Base-by-base conservation (phyloP, 2,797 vertebrate species). In the Hylomyscus alleni region DNA sequence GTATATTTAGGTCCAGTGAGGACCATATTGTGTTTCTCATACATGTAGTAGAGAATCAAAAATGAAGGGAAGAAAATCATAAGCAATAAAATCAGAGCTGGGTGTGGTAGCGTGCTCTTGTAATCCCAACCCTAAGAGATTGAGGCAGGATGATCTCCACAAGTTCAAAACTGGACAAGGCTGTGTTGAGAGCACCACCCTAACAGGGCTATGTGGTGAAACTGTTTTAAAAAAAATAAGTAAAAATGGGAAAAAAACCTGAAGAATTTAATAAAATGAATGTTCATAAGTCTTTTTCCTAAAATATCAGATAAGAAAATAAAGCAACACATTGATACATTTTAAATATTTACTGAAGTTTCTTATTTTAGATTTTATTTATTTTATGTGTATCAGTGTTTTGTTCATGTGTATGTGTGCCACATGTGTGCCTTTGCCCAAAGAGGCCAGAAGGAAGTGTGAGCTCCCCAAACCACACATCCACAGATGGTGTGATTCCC, bases 11-110 rank as follows among this genome's bases (percentile, higher is more conserved):
- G 11, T 40, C 31, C 9, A 52, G 31, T 37, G 44, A 24, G 86
- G 90, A 89, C 91, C 6, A 52, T 34, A 81, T 76, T 82, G 69
- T 67, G 75, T 78, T 94, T 91, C 65, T 17, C 40, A 50, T 29
- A 56, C 0, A 37, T 82, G 37, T 73, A 50, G 1, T 37, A 13
- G 86, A 54, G 62, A 65, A 58, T 40, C 4, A 62, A 84, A 90
- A 95, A 40, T 13, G 60, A 95, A 65, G 58, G 19, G 62, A 85
- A 29, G 8, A 69, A 95, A 92, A 67, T 52, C 15, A n/a, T 31
- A 72, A 76, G 69, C 13, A 67, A 4, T n/a, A 88, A 92, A 89
- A 67, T 89, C 4, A 69, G 44, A 65, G 52, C 50, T 72, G 34
- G 11, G 15, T 56, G 56, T 72, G 11, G 34, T 76, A 10, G 56